These are phyloP conservation scores for Penaeus chinensis DNA, from an alignment of 1,140 invertebrate genomes.

Conservation along the genomic window DNA sequence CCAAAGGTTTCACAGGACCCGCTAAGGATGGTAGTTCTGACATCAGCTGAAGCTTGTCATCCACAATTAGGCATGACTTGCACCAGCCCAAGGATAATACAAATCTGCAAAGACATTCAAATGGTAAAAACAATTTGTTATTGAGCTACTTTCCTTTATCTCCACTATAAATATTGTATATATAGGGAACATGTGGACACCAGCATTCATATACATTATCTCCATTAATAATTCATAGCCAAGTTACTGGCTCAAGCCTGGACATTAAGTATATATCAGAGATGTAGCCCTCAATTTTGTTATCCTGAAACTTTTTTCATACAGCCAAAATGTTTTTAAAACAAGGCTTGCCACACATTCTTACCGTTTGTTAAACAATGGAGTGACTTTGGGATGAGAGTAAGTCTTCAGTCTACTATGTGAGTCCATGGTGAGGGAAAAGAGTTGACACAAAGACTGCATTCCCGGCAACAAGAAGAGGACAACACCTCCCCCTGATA, in stretches of 20 bases:
- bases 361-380: slow-evolving; percentile 93
- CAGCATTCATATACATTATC: no score
- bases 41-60: slow-evolving; percentile 91
- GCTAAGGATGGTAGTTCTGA: slow-evolving; percentile 29
- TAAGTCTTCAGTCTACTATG: slow-evolving; percentile 95
- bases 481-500: slow-evolving; percentile 96
- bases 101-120: slow-evolving; percentile 74
- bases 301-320: background rate
- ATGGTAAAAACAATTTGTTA: no score
- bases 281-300: background rate
- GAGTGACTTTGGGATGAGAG: slow-evolving; percentile 90
- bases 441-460: slow-evolving; percentile 91
- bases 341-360: background rate
- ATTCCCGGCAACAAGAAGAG: slow-evolving; percentile 84
- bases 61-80: slow-evolving; percentile 89
- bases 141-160: no score
- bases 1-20: slow-evolving; percentile 70
- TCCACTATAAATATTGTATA: no score
- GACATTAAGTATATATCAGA: background rate
- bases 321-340: background rate
- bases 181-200: no score
- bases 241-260: background rate
- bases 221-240: no score
- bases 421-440: slow-evolving; percentile 98
- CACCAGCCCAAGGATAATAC: slow-evolving; percentile 91